phyloP scores from a whole-genome alignment of 2,888 invertebrate species.

The Auanema freiburgensis region DNA sequence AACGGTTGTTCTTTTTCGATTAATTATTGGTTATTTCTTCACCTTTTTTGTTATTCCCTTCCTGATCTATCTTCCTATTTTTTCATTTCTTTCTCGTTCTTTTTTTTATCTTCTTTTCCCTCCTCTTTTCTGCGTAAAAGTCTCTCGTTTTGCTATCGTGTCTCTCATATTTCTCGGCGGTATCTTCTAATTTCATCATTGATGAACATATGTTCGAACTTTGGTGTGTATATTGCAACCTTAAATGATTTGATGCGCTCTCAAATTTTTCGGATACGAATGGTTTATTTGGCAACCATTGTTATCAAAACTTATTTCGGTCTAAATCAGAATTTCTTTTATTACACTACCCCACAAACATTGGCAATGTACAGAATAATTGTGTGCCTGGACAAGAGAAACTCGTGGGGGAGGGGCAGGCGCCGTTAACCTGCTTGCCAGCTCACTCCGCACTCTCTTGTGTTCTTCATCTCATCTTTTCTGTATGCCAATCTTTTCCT shows the following conservation, averaged over 20 bases:
- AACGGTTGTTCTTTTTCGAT: too few relatives aligned
- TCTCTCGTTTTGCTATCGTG: neutral
- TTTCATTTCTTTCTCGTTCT: neutral
- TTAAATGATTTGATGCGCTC: too few relatives aligned
- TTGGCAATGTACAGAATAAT: too few relatives aligned
- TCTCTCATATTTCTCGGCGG: neutral
- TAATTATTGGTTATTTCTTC: neutral
- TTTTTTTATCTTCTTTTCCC: conserved; percentile 10
- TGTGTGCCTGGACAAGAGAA: neutral
- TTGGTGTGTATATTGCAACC: too few relatives aligned
- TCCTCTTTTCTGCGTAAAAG: conserved; percentile 10
- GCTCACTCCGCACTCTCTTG: conserved; percentile 23
- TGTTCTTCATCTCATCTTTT: conserved; percentile 20
- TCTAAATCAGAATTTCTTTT: too few relatives aligned
- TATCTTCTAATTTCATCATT: neutral
- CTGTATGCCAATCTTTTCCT: conserved; percentile 9
- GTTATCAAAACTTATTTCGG: too few relatives aligned
- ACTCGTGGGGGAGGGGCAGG: neutral
- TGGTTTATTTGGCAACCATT: too few relatives aligned
- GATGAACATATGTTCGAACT: too few relatives aligned
- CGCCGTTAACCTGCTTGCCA: conserved; percentile 16
- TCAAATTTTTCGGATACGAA: too few relatives aligned
- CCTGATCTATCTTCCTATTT: conserved; percentile 10
- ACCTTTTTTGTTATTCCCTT: neutral
- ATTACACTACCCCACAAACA: too few relatives aligned